phyloP scores from a whole-genome alignment of 2,113 vertebrate genomes.

The Danionella cerebrum region DNA sequence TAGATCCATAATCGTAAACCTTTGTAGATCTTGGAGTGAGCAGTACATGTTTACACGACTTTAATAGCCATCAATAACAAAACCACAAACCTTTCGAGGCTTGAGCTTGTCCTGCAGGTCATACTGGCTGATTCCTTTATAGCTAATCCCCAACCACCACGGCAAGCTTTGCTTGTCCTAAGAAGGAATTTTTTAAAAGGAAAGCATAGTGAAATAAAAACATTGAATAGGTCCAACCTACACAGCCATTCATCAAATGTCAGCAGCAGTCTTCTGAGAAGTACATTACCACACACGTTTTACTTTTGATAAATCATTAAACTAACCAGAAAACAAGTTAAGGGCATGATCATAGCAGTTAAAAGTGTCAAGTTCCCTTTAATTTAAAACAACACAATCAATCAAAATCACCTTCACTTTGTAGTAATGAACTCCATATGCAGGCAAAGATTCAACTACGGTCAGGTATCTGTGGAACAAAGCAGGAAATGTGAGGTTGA shows the following conservation, averaged over 20 bases:
- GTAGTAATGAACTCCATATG: slow-evolving; percentile 97
- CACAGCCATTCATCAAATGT: slow-evolving; percentile 26
- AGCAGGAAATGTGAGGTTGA: neutral
- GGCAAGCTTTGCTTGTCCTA: slow-evolving; percentile 97
- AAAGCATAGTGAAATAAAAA: slow-evolving; percentile 32
- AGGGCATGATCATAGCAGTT: neutral
- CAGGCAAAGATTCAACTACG: slow-evolving; percentile 87
- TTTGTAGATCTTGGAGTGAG: too few species aligned
- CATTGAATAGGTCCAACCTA: slow-evolving; percentile 39
- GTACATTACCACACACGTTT: slow-evolving; percentile 33
- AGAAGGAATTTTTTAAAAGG: slow-evolving; percentile 33
- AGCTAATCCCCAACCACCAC: slow-evolving; percentile 97
- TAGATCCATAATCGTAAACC: too few species aligned
- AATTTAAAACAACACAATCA: neutral
- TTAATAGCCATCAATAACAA: too few species aligned
- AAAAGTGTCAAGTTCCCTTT: neutral
- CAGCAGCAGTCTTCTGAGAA: slow-evolving; percentile 31
- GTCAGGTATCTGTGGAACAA: slow-evolving; percentile 80
- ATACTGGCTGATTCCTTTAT: slow-evolving; percentile 95
- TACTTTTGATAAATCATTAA: neutral
- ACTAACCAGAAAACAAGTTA: neutral
- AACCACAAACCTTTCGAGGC: slow-evolving; percentile 81
- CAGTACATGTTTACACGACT: too few species aligned
- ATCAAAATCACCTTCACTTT: slow-evolving; percentile 84
- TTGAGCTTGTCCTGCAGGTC: slow-evolving; percentile 94